Evolutionary conservation across 2,888 invertebrate genomes (phyloP).

Genomic region (Caenorhabditis sp.): DNA sequence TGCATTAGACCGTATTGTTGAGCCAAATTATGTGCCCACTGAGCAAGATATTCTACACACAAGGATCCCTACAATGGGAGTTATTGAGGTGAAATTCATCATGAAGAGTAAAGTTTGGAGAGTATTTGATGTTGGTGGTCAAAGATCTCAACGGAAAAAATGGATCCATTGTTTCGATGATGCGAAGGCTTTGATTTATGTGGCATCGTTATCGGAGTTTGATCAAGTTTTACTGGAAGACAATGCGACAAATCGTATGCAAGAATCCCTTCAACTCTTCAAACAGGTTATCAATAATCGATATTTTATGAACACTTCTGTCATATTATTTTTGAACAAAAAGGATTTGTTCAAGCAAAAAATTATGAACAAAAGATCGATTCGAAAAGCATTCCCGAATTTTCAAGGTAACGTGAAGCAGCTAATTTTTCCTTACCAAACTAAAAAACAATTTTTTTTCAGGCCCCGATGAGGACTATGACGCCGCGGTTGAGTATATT

Average conservation of each 20-base stretch:
- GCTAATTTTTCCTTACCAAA: conserved; percentile 5
- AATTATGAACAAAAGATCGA: conserved; percentile 49
- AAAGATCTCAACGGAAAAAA: conserved; percentile 91
- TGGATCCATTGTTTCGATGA: conserved; percentile 99
- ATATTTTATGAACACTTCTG: conserved; percentile 84
- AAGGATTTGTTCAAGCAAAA: conserved; percentile 64
- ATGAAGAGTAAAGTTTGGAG: conserved; percentile 72
- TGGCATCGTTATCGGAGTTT: conserved; percentile 99
- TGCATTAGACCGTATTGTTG: conserved; percentile 57
- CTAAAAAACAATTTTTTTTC: conserved; percentile 12
- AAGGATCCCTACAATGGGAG: conserved; percentile 68
- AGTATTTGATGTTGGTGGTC: conserved; percentile 98
- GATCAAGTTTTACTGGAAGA: conserved; percentile 99
- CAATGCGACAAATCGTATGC: conserved; percentile 99
- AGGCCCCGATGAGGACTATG: conserved; percentile 56
- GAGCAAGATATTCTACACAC: conserved; percentile 64
- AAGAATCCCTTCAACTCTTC: conserved; percentile 97
- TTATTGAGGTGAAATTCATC: conserved; percentile 66
- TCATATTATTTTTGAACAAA: conserved; percentile 88
- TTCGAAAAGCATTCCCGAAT: conserved; percentile 58
- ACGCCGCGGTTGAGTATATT: conserved; percentile 53
- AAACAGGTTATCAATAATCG: conserved; percentile 99
- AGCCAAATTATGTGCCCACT: conserved; percentile 53
- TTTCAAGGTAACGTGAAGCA: conserved; percentile 59
- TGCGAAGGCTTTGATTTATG: conserved; percentile 89